Evolutionary conservation across 2,113 vertebrate species (phyloP), one percentile per base, ranked within the genome.

Genomic region (Amphiprion ocellaris): DNA sequence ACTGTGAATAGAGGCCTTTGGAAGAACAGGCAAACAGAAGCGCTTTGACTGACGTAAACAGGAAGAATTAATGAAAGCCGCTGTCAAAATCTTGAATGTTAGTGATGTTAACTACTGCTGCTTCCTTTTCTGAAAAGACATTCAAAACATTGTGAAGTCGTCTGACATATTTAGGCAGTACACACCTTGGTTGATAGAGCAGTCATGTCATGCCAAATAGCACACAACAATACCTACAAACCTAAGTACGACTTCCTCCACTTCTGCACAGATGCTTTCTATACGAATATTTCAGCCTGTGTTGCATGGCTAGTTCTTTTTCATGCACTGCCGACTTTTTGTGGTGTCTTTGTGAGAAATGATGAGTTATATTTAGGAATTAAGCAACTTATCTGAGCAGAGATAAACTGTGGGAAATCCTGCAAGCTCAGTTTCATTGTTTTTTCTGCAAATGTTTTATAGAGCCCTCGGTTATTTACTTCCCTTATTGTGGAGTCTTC

Each of bases 391-490:
- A 14, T 39, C 61, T 15, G 10, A 33, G 17, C 60, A 21, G 50
- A 28, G 69, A 82, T 83, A 70, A 73, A 76, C 50, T 80, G 33
- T 44, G 41, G 46, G 63, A 82, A 90, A 77, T 67, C 63, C n/a
- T 14, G 5, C 78, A 56, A 65, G 54, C 41, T 8, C 2, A 17
- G 16, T 71, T 60, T n/a, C 21, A 10, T 52, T 52, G 17, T 52
- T 52, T 59, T 72, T 77, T 26, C 54, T 83, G 63, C 39, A 55
- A 33, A 61, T 70, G 67, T 79, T 74, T 60, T 59, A 72, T 39
- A 21, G 41, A 60, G 54, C 61, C 60, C 65, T 65, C 61, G 74
- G 55, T 78, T 71, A 21, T 81, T 65, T 69, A 30, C 41, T 19
- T 26, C 28, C 44, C 26, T 49, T 68, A 46, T 54, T 53, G 46